Evolutionary conservation across 2,797 vertebrate genomes (phyloP).

Genomic region (Lepilemur ruficaudatus): DNA sequence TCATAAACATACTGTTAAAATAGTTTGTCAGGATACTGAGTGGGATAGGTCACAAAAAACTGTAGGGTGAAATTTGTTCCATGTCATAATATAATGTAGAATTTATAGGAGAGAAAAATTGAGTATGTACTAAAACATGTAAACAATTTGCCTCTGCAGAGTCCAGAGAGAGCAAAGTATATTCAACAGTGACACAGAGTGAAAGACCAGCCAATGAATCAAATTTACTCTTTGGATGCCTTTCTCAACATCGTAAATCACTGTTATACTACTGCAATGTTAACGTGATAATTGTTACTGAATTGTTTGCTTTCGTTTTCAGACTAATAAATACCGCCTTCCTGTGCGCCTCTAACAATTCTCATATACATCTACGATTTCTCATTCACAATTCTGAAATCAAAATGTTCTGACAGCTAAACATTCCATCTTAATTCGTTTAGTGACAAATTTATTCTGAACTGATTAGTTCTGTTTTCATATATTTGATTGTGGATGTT

Average conservation of each 20-base stretch:
- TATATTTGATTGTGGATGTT: conserved; percentile 28
- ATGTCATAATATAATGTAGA: conserved; percentile 8
- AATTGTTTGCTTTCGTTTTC: conserved; percentile 26
- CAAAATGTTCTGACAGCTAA: conserved; percentile 25
- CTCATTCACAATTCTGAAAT: conserved; percentile 29
- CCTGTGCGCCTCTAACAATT: not conserved
- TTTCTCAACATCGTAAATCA: not conserved
- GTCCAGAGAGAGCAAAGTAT: not conserved
- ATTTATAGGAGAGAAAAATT: conserved; percentile 17
- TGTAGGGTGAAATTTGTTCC: not conserved
- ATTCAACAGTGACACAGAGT: conserved; percentile 8
- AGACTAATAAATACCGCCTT: not conserved
- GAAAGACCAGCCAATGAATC: not conserved
- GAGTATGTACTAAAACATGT: conserved; percentile 15
- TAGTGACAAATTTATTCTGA: conserved; percentile 30
- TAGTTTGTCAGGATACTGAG: not conserved
- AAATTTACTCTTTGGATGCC: not conserved
- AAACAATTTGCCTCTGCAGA: conserved; percentile 27
- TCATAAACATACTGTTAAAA: conserved; percentile 41
- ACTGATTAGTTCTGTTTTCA: conserved; percentile 5
- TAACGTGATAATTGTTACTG: conserved; percentile 10
- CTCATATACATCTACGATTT: not conserved
- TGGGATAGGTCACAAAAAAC: not conserved
- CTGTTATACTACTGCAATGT: not conserved
- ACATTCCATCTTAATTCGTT: conserved; percentile 45